Evolutionary conservation across 2,888 invertebrate genomes (phyloP), one percentile per base, ranked within the genome.

Genomic region (Megamerina dolium): DNA sequence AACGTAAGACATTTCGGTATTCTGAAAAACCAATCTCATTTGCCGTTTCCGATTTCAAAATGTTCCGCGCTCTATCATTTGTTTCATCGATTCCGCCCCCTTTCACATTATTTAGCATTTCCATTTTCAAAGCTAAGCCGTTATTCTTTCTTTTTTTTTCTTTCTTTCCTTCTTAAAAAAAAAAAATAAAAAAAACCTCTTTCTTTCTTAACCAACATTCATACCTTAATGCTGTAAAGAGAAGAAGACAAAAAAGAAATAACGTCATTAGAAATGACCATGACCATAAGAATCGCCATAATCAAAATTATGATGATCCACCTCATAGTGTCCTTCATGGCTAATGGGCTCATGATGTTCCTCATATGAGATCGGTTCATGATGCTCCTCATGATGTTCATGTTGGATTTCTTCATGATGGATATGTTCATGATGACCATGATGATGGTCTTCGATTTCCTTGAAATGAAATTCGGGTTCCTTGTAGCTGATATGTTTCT

Each of bases 401-500:
- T 56, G 45, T 26, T 53, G 44, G 23, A 53, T 43, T 14, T 50
- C 50, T 20, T 50, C 44, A 26, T 60, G 59, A 35, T 62, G 60
- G 36, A 55, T 54, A 43, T 59, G 60, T 14, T 37, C 52, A 18
- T 61, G 59, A 29, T 44, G 57, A 26, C 43, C 43, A 12, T 66
- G 59, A 20, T 64, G 63, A 4, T 73, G 62, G 16, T 62, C 56
- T 52, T 70, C 60, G 37, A 61, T 55, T 51, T 81, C 78, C 20
- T 82, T 74, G 29, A 74, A 75, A 14, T 81, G 74, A 18, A 80
- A 80, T 23, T 83, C 79, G 3, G 81, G 79, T 41, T 85, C 80
- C 67, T 87, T 85, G 20, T 83, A 82, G 23, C 83, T 83, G 40
- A 85, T 77, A 43, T 79, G 79, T 61, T 82, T 83, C 56, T 83